phyloP scores from a whole-genome alignment of 2,888 invertebrate species.

The Erannis defoliaria region DNA sequence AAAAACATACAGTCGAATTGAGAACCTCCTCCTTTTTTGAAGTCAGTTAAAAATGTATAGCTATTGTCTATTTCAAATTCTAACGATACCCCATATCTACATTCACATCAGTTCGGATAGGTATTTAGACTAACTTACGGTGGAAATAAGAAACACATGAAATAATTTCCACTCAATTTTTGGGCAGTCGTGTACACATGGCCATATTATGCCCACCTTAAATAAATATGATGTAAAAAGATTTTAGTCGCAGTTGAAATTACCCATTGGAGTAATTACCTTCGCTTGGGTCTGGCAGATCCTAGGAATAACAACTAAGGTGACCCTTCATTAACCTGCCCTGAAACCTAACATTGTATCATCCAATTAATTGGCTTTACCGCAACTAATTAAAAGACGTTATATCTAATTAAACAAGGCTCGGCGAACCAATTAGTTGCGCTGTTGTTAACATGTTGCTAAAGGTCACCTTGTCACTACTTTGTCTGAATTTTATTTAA shows the following conservation, averaged over 20 bases:
- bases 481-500: slow-evolving; percentile 1
- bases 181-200: no score
- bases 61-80: no score
- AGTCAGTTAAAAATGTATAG: no score
- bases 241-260: background rate
- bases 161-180: no score
- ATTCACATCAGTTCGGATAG: no score
- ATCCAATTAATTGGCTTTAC: slow-evolving; percentile 27
- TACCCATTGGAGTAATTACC: background rate
- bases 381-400: slow-evolving; percentile 26
- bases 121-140: no score
- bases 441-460: slow-evolving; percentile 13
- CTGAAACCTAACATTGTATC: slow-evolving; percentile 24
- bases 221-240: no score
- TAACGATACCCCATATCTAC: no score
- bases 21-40: no score
- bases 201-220: no score
- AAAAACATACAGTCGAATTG: no score
- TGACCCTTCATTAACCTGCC: slow-evolving; percentile 31
- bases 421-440: slow-evolving; percentile 17
- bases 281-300: background rate
- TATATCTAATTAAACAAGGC: slow-evolving; percentile 24
- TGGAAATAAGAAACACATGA: no score
- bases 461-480: slow-evolving; percentile 8
- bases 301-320: slow-evolving; percentile 17